phyloP scores from a whole-genome alignment of 2,888 invertebrate species.

The Cordylochernes scorpioides region DNA sequence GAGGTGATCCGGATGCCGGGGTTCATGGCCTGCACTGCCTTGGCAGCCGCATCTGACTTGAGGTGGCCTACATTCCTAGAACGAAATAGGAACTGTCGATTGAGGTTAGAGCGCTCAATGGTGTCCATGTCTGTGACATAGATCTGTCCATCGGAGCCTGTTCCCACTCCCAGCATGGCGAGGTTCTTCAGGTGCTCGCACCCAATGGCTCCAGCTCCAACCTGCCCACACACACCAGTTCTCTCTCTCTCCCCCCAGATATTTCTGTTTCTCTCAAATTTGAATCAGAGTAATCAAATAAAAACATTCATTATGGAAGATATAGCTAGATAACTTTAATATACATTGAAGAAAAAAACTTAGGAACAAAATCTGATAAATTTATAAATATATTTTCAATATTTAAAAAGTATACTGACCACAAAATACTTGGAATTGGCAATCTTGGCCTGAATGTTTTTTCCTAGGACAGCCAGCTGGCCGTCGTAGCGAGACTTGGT shows the following conservation, averaged over 20 bases:
- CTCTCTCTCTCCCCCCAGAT: background rate
- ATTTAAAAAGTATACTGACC: conserved; percentile 44
- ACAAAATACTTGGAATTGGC: conserved; percentile 51
- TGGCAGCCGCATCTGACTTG: conserved; percentile 71
- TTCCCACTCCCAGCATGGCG: conserved; percentile 88
- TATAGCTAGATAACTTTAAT: background rate
- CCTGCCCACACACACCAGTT: conserved; percentile 17
- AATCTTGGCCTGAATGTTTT: conserved; percentile 57
- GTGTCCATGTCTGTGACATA: conserved; percentile 96
- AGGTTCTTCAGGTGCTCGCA: conserved; percentile 96
- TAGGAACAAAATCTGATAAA: conserved; percentile 78
- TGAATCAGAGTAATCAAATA: background rate
- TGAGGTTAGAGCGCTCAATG: conserved; percentile 93
- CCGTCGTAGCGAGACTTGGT: conserved; percentile 22
- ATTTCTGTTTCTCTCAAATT: background rate
- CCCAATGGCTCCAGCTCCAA: conserved; percentile 34
- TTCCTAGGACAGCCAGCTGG: conserved; percentile 55
- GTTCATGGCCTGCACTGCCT: conserved; percentile 33
- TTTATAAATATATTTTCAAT: background rate
- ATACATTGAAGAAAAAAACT: background rate
- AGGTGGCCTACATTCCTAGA: conserved; percentile 57
- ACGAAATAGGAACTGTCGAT: conserved; percentile 90
- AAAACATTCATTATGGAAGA: background rate
- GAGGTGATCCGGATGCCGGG: conserved; percentile 16
- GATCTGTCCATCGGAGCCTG: conserved; percentile 32